Base-by-base conservation (phyloP, 2,797 vertebrate species). In the Xerus rutilus region DNA sequence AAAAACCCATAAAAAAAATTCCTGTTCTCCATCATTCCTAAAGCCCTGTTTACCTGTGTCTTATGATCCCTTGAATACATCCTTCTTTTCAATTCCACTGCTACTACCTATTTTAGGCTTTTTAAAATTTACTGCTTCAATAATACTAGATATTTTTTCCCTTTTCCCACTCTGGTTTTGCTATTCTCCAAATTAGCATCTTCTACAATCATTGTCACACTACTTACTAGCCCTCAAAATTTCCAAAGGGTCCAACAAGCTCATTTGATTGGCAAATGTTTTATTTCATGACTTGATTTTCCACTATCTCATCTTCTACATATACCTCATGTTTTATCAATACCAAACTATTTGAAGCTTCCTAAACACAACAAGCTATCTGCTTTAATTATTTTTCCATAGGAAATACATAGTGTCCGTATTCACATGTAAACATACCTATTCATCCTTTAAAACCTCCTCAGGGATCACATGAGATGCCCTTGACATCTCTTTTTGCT, bases 51-150 rank as follows among this genome's bases (percentile, higher is more conserved):
- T 74, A 32, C 32, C n/a, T 78, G 62, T 0, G 67, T 35, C 52
- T 83, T 72, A 79, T 39, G 92, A 76, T 88, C 30, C 30, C 78
- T 74, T 59, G 15, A 76, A 83, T 70, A 47, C 30, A 59, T 25
- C 23, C 13, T 78, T 81, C 64, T 57, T 91, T 94, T 87, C 86
- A 87, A 64, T 91, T n/a, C n/a, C 21, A 65, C 13, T 9, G 3
- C 32, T 45, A 78, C 21, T 78, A 62, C 73, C 25, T 73, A 17
- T 93, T 84, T 96, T 84, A 83, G 54, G 30, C 9, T 92, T 95
- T 84, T 78, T 15, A 57, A 57, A 57, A 82, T 52, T 82, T 74
- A 59, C n/a, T 54, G 12, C 20, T 92, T n/a, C 28, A 69, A 5
- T 64, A 91, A 54, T 9, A 32, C 28, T 76, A 94, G n/a, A 86